Base-by-base conservation (phyloP, 1,140 invertebrate species). In the Homarus americanus region DNA sequence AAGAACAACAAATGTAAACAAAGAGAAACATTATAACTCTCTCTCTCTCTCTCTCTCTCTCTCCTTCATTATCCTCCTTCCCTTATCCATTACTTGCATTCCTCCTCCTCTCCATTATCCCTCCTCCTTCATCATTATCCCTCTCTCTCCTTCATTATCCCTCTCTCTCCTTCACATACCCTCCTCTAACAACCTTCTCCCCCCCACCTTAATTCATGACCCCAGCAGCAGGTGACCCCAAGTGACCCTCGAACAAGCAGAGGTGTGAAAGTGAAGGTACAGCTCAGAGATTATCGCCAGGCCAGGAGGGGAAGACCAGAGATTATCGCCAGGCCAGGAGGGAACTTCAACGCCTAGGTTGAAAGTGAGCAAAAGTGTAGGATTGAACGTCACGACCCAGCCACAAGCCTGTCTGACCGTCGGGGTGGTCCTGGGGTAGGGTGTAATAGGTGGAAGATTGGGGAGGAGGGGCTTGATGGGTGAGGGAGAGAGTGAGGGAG, bases 331-430 rank as follows among this genome's bases (percentile, higher is more conserved):
- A n/a, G n/a, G n/a, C n/a, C n/a, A 58, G 82, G 32, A 36, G 82
- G 82, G 82, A 83, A 83, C 69, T 83, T 83, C 82, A 83, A 83
- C 82, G 82, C 82, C 82, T 83, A 53, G 66, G 82, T 72, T 69
- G 82, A 83, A 69, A 83, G 82, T 69, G 82, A 83, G 82, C 82
- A 83, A 83, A 83, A 69, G 34, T 36, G 58, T 53, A n/a, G 10
- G 66, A 17, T 24, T 69, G 24, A 32, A 17, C 34, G 69, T 58
- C 82, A 83, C 82, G 82, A 83, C 82, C 36, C 53, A 63, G 58
- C 36, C 82, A n/a, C n/a, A n/a, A 34, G 49, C 69, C 82, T n/a
- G 40, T 66, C 53, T 32, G 15, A 72, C 69, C n/a, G 72, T 20
- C 28, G 63, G 69, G 72, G 72, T 86, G 84, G 53, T 75, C 69